Percentiles rank a stretch among this genome's conserved stretches.
phyloP scores from a whole-genome alignment of 1,140 invertebrate genomes.

The Atopsyche davidsoni region DNA sequence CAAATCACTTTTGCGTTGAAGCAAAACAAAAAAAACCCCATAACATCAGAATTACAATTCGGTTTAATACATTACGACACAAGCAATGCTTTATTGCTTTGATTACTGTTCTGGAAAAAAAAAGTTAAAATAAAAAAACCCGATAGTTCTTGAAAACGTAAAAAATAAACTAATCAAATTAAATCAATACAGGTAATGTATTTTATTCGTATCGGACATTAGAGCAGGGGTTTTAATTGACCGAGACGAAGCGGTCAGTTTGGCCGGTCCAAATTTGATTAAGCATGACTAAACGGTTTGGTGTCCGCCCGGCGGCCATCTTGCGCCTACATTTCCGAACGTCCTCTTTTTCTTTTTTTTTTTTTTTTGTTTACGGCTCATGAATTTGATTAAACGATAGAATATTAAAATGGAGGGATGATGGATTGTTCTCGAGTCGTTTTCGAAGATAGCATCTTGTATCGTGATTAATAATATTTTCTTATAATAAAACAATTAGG shows the following conservation, averaged over 20 bases:
- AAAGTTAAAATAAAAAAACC: background rate
- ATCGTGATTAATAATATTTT: no score
- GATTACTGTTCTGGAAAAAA: no score
- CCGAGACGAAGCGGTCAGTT: constrained; percentile 26
- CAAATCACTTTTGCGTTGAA: no score
- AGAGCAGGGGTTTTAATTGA: constrained; percentile 21
- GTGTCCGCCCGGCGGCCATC: constrained; percentile 6
- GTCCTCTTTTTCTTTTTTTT: constrained; percentile 1
- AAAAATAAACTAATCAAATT: background rate
- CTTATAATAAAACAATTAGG: no score
- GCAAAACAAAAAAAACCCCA: no score
- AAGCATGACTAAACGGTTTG: constrained; percentile 30
- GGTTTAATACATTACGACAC: no score
- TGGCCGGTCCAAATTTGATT: constrained; percentile 29
- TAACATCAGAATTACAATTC: no score
- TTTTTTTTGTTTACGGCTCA: constrained; percentile 1
- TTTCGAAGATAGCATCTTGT: no score
- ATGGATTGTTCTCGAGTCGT: background rate
- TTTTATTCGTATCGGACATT: background rate
- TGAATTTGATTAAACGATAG: background rate
- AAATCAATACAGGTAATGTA: background rate
- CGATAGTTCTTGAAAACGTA: background rate
- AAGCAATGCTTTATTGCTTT: no score
- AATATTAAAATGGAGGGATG: background rate
- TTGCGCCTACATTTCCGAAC: constrained; percentile 8